Evolutionary conservation across 2,888 invertebrate genomes (phyloP).

Genomic region (Ariolimax columbianus): DNA sequence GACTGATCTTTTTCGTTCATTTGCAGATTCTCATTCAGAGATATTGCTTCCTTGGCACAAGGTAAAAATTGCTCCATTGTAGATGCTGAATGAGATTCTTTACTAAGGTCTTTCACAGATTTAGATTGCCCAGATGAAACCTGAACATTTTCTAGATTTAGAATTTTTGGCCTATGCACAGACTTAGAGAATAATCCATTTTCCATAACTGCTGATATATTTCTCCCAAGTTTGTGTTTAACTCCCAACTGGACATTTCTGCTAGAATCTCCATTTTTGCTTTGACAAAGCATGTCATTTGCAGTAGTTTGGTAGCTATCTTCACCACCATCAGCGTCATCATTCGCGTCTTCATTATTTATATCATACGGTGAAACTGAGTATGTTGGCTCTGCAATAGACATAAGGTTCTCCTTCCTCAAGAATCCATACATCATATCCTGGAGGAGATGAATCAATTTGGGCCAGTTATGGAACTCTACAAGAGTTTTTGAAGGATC

Average conservation of each 20-base stretch:
- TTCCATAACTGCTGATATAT: background rate
- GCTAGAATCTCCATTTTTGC: background rate
- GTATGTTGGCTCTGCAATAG: slow-evolving; percentile 37
- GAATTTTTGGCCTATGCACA: slow-evolving; percentile 3
- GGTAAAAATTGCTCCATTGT: background rate
- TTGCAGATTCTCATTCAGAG: background rate
- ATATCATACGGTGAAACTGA: slow-evolving; percentile 24
- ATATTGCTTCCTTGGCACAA: background rate
- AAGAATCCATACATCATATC: slow-evolving; percentile 73
- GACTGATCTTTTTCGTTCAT: background rate
- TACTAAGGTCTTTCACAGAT: background rate
- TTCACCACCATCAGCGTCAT: background rate
- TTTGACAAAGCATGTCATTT: background rate
- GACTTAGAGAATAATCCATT: slow-evolving; percentile 38
- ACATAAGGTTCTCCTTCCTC: slow-evolving; percentile 62
- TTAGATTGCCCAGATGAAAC: background rate
- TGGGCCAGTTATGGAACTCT: slow-evolving; percentile 82
- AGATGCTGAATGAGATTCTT: background rate
- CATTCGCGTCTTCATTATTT: background rate
- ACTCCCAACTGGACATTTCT: background rate
- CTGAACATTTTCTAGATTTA: background rate
- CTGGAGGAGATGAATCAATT: slow-evolving; percentile 79
- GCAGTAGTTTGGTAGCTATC: background rate
- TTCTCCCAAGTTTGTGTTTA: background rate
- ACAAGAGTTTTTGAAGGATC: slow-evolving; percentile 81